Evolutionary conservation across 2,113 vertebrate genomes (phyloP), one percentile per base, ranked within the genome.

Genomic region (Thamnophis sirtalis): DNA sequence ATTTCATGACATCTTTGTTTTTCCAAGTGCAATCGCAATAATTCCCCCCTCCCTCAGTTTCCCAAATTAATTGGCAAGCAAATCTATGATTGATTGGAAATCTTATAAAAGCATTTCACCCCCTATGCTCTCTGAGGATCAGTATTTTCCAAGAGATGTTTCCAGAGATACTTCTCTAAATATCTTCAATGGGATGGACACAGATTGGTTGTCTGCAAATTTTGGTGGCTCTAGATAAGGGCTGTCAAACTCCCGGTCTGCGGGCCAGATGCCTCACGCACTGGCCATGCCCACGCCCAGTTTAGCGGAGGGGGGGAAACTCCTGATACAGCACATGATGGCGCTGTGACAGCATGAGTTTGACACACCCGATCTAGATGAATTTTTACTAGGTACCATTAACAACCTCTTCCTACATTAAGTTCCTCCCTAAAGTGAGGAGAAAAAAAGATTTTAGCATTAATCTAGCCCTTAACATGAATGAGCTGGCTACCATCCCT

Each of bases 131-230:
- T 88, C 50, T 24, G 0, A 6, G 73, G 91, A 85, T 68, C 91
- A 92, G 93, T 80, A 43, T 94, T 89, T 92, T 90, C 87, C 91
- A 84, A 1, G 84, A 58, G 24, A 60, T 60, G 58, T 28, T 60
- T 60, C 58, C 58, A 60, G 63, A 22, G 5, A 19, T 89, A 11
- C 89, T 90, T 63, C 54, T 84, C 5, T 43, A 85, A 85, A 86
- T 92, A 92, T 28, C n/a, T 60, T 92, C 90, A 28, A 51, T 49
- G 17, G 90, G 89, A 1, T 15, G 49, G 54, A 80, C 50, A 22
- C 53, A 88, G 33, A 63, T 53, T 33, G 49, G 43, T 49, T 60
- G 24, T 24, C 43, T 43, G 43, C 84, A 84, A 93, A 58, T 9
- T 22, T 28, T 50, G 15, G 5, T 38, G 38, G 43, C 48, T 60